These are phyloP conservation scores for Dryas iulia DNA, from an alignment of 1,140 invertebrate species.

Conservation along the genomic window DNA sequence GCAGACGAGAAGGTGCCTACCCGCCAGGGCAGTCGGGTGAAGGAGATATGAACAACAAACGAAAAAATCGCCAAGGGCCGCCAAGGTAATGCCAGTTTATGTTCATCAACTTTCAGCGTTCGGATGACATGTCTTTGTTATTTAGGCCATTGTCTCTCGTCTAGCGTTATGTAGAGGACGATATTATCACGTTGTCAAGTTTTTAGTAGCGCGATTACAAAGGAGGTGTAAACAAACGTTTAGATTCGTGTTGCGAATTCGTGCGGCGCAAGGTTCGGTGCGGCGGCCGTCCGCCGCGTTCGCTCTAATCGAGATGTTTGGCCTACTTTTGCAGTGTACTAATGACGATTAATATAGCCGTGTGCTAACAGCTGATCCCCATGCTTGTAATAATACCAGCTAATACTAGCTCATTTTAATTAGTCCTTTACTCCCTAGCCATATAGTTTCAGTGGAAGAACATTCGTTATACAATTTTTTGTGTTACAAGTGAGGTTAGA, in stretches of 20 bases:
- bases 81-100: slow-evolving; percentile 78
- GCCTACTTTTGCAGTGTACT: slow-evolving; percentile 73
- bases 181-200: slow-evolving; percentile 64
- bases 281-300: slow-evolving; percentile 47
- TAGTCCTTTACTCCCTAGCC: slow-evolving; percentile 14
- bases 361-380: slow-evolving; percentile 73
- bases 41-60: slow-evolving; percentile 81
- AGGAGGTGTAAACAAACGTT: slow-evolving; percentile 66
- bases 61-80: slow-evolving; percentile 82
- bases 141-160: slow-evolving; percentile 44
- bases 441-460: slow-evolving; percentile 1
- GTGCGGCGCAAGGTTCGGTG: slow-evolving; percentile 45
- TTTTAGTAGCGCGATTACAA: slow-evolving; percentile 51
- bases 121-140: slow-evolving; percentile 75
- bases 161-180: slow-evolving; percentile 49
- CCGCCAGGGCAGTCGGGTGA: slow-evolving; percentile 80
- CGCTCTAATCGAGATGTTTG: slow-evolving; percentile 69
- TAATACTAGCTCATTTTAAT: slow-evolving; percentile 22
- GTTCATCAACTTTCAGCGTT: slow-evolving; percentile 57
- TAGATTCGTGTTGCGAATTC: slow-evolving; percentile 40
- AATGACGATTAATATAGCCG: slow-evolving; percentile 73
- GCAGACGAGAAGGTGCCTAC: slow-evolving; percentile 82
- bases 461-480: not conserved
- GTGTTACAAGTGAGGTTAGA: not conserved
- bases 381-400: slow-evolving; percentile 35